phyloP scores from a whole-genome alignment of 2,888 invertebrate genomes.

The Thecocarcelia acutangulata region DNA sequence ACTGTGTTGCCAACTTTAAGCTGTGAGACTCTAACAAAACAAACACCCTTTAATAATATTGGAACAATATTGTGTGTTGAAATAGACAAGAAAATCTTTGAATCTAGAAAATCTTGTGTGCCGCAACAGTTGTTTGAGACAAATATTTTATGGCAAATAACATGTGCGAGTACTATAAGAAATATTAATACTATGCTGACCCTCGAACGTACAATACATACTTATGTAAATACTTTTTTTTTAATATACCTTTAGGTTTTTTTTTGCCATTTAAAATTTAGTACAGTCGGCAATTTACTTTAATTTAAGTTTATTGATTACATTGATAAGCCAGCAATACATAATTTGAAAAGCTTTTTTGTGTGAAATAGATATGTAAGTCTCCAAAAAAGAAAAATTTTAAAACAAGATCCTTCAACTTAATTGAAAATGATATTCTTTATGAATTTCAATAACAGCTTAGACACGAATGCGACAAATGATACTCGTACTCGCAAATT shows the following conservation, averaged over 20 bases:
- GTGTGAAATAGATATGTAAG: slow-evolving; percentile 14
- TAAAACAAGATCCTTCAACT: slow-evolving; percentile 32
- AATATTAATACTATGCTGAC: no score
- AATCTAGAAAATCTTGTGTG: no score
- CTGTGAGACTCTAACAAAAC: no score
- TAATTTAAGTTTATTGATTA: slow-evolving; percentile 12
- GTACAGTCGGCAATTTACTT: slow-evolving; percentile 14
- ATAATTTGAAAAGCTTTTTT: no score
- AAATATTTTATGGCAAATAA: no score
- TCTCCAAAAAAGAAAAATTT: not conserved
- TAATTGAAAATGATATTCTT: slow-evolving; percentile 28
- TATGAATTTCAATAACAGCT: slow-evolving; percentile 7
- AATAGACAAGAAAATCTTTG: no score
- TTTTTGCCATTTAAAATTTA: not conserved
- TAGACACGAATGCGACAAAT: slow-evolving; percentile 10
- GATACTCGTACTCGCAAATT: no score
- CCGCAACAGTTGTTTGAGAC: no score
- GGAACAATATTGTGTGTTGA: no score
- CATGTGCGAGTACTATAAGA: no score
- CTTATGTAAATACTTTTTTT: not conserved
- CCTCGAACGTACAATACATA: not conserved
- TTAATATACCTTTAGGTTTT: not conserved
- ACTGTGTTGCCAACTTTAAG: no score
- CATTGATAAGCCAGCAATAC: slow-evolving; percentile 1
- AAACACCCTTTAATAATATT: no score